These are phyloP conservation scores for Drosophila sp. DNA, from an alignment of 1,140 invertebrate species.

Conservation along the genomic window DNA sequence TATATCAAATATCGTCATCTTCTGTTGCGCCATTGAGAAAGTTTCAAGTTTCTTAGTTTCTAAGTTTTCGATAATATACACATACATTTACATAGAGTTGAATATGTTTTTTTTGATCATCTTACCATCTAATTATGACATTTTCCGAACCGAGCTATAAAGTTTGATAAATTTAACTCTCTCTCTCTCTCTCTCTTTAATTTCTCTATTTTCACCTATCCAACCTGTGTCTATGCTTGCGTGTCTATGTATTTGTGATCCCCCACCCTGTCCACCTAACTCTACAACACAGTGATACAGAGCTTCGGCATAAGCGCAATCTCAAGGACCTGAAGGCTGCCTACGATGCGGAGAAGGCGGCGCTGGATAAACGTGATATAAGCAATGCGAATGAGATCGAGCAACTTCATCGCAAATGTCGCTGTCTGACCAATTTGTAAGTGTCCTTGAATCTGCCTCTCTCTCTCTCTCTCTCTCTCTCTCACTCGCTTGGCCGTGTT, in stretches of 20 bases:
- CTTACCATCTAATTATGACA: too few relatives aligned
- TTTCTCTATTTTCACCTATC: conserved; percentile 34
- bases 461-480: neutral
- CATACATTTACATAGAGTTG: neutral
- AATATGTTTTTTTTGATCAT: neutral
- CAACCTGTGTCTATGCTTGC: conserved; percentile 41
- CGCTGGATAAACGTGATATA: conserved; percentile 80
- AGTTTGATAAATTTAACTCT: neutral
- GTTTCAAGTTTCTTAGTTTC: neutral
- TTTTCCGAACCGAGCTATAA: neutral
- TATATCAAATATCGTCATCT: conserved; percentile 76
- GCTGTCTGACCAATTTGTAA: conserved; percentile 85
- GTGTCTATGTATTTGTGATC: conserved; percentile 23
- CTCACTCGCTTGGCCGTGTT: conserved; percentile 57
- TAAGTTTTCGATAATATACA: conserved; percentile 6
- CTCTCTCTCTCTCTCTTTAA: conserved; percentile 14
- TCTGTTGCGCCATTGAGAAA: conserved; percentile 50
- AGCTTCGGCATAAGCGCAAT: conserved; percentile 76
- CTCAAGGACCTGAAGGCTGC: conserved; percentile 81
- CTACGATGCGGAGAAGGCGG: conserved; percentile 79
- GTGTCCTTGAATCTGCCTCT: conserved; percentile 45
- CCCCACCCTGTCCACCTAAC: neutral
- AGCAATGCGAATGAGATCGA: conserved; percentile 84
- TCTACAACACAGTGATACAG: conserved; percentile 65
- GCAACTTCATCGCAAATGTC: conserved; percentile 84